Evolutionary conservation across 2,113 vertebrate species (phyloP), one percentile per base, ranked within the genome.

Genomic region (Myotis brandtii): DNA sequence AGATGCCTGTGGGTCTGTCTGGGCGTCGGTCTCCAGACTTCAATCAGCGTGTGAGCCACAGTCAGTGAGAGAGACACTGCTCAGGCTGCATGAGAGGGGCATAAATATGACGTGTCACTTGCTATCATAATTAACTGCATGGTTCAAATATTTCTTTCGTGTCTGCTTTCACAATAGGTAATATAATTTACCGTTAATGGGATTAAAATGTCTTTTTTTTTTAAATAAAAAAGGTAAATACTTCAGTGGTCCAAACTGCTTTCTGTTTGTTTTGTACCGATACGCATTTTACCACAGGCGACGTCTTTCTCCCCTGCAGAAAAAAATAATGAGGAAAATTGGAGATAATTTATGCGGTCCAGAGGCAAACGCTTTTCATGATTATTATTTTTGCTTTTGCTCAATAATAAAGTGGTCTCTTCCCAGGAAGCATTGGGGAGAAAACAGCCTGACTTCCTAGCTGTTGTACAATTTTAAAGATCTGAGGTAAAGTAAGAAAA

Each of bases 41-140:
- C 98, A 97, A 92, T 98, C 98, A 98, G 97, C 3, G 91, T 20
- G 97, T 97, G 98, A 98, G 98, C 98, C 97, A 96, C 88, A 96
- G 95, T 97, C 93, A 97, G 89, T 95, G 98, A 98, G 97, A 98
- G 98, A 98, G 97, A 98, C 97, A 98, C 96, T 93, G 93, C 96
- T 97, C 97, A 50, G 96, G 97, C 96, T 97, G 93, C 88, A 95
- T 88, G 91, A 96, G 95, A 93, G 97, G 96, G 97, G 96, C 97
- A 96, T 97, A 98, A 98, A 98, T 98, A 98, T 98, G 97, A 96
- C 94, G 97, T 98, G 98, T 98, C 98, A 97, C 98, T 98, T 95
- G 97, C 97, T 97, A 97, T 98, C 97, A 95, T 98, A 98, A 98
- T 98, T 98, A 98, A 98, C 98, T 97, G 97, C 98, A 96, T 96